These are phyloP conservation scores for Hermaeophaga mercurialis DNA, from an alignment of 2,888 invertebrate species.

Conservation along the genomic window DNA sequence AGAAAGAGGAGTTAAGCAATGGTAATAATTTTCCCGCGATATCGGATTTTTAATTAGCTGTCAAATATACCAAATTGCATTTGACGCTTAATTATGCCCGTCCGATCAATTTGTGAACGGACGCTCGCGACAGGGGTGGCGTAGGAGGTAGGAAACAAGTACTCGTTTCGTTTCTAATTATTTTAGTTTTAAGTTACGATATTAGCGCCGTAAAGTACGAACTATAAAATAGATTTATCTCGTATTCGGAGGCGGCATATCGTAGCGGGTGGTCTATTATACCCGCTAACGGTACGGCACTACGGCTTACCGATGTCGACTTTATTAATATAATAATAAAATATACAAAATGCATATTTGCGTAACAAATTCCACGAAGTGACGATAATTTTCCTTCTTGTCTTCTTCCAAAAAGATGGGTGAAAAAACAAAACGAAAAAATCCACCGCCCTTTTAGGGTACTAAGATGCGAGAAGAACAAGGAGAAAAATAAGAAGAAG, in stretches of 20 bases:
- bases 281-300: too few relatives aligned
- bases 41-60: conserved; percentile 57
- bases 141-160: conserved; percentile 11
- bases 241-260: conserved; percentile 1
- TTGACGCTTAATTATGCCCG: conserved; percentile 54
- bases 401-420: too few relatives aligned
- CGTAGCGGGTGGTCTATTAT: conserved; percentile 3
- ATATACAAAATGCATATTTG: too few relatives aligned
- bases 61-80: conserved; percentile 56
- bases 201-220: background rate
- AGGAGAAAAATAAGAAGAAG: too few relatives aligned
- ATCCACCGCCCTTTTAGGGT: too few relatives aligned
- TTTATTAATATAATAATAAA: too few relatives aligned
- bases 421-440: too few relatives aligned
- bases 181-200: conserved; percentile 8
- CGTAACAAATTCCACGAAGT: too few relatives aligned
- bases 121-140: conserved; percentile 24
- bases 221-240: conserved; percentile 5
- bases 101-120: conserved; percentile 46
- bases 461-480: too few relatives aligned
- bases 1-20: conserved; percentile 44
- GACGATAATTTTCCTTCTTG: too few relatives aligned
- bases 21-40: conserved; percentile 49
- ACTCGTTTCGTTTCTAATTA: background rate
- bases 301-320: too few relatives aligned